A percentile compares a stretch with the other conserved stretches of the same genome.
Evolutionary conservation across 2,797 vertebrate species (phyloP).

Genomic region (Gallinago nigripennis): DNA sequence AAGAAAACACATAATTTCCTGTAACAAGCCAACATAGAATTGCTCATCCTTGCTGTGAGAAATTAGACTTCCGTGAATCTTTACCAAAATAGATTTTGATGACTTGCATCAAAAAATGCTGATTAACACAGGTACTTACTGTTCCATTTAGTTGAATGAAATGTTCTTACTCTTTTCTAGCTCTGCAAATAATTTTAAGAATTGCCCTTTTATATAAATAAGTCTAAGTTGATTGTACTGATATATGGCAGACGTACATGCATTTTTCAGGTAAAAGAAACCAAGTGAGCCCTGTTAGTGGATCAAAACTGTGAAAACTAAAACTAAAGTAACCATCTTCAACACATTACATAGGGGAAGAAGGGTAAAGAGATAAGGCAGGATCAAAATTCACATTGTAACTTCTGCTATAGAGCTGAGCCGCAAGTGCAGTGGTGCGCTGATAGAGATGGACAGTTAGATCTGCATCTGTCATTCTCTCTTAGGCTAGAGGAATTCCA

Average conservation of each 20-base stretch:
- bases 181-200: background rate
- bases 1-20: background rate
- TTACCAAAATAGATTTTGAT: background rate
- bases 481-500: background rate
- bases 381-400: background rate
- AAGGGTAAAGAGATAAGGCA: background rate
- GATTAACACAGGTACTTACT: background rate
- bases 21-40: background rate
- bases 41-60: background rate
- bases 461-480: background rate
- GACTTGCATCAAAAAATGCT: background rate
- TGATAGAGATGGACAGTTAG: background rate
- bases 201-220: background rate
- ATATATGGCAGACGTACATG: background rate
- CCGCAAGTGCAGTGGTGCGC: background rate
- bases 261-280: background rate
- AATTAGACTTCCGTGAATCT: background rate
- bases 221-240: background rate
- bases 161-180: background rate
- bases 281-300: background rate
- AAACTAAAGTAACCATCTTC: background rate
- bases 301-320: background rate
- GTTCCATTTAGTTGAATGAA: background rate
- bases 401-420: background rate
- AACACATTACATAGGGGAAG: background rate